Evolutionary conservation across 1,140 invertebrate genomes (phyloP), one percentile per base, ranked within the genome.

Genomic region (Reticulitermes speratus): DNA sequence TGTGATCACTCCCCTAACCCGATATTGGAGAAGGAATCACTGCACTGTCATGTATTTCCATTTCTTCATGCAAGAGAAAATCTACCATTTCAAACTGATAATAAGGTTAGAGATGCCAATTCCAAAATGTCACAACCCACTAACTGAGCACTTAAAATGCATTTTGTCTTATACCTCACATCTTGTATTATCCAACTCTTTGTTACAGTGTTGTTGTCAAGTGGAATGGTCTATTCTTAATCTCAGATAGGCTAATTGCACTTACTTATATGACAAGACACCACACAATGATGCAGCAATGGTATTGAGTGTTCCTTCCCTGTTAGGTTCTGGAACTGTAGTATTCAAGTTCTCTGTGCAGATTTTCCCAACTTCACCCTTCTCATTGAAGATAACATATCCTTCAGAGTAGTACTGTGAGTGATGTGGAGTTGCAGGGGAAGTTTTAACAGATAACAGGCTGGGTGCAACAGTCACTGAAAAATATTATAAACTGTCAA

Each of bases 381-480:
- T 95, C 90, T 97, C 96, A 86, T 96, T 95, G 91, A 96, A 97
- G 85, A 96, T 92, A 2, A 96, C 95, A 90, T 95, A 97, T 8
- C 97, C 97, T 87, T 94, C 94, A 81, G 93, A 92, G 87, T 93
- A 93, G 87, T 96, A 96, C 86, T 94, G 92, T 2, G 93, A 91
- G 44, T 94, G 92, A 88, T 96, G 93, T 2, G 95, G 95, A 0
- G 93, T 94, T 88, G 93, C 90, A 84, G 92, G 90, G 25, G 92
- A 92, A 69, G 92, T 91, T 86, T 93, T 92, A 87, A 91, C 91
- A 81, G 92, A 91, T 0, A 92, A 90, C 38, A 96, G 91, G 86
- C 93, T 94, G 23, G 95, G 94, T 7, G 96, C 93, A 45, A 97
- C 91, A 48, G 94, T 95, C 86, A 97, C 96, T 97, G 88, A 16